Conservation (phyloP, 2,113 vertebrate genomes). For the Pelusios castaneus region DNA sequence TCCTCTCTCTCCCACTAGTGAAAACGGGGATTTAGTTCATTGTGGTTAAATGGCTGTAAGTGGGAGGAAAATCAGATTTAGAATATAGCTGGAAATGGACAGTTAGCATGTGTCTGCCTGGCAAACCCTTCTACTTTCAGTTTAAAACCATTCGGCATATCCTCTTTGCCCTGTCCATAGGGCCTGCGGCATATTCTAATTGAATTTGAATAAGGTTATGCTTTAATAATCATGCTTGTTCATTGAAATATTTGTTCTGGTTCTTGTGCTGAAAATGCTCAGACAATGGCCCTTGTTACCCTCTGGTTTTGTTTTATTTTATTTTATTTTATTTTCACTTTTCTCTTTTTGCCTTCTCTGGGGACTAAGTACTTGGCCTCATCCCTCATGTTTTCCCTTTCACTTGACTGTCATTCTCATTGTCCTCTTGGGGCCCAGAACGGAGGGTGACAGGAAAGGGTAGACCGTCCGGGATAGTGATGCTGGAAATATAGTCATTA, state of each 20-base stretch:
- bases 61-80: not conserved
- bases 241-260: conserved; percentile 23
- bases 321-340: conserved; percentile 10
- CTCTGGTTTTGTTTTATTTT: conserved; percentile 41
- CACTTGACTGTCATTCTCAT: conserved; percentile 70
- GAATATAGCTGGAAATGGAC: not conserved
- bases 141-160: not conserved
- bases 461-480: conserved; percentile 75
- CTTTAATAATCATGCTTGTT: not conserved
- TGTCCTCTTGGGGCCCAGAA: conserved; percentile 62
- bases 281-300: conserved; percentile 68
- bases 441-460: conserved; percentile 80
- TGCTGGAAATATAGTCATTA: conserved; percentile 91
- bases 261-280: conserved; percentile 10
- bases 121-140: not conserved
- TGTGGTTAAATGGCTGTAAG: not conserved
- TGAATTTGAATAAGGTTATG: conserved; percentile 20
- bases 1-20: too few relatives aligned
- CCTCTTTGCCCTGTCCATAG: too few relatives aligned
- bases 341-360: conserved; percentile 46
- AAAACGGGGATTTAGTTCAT: not conserved
- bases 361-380: conserved; percentile 54
- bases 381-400: conserved; percentile 62
- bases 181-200: not conserved
- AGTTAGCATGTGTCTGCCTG: not conserved